phyloP scores from a whole-genome alignment of 2,888 invertebrate genomes.

The Microplitis deprimator region DNA sequence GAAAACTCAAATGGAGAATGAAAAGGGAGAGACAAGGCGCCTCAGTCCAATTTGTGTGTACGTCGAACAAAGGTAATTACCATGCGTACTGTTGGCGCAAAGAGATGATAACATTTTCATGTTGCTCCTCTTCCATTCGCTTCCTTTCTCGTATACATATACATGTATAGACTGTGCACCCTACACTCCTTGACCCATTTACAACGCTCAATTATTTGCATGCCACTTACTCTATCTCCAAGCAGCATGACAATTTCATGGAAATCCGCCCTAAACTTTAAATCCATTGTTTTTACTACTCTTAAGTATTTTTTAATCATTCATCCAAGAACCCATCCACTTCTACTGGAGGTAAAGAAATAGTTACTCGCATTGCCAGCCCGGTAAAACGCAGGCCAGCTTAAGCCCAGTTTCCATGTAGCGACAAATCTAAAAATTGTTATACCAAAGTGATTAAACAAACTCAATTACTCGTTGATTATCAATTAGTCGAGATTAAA shows the following conservation, averaged over 20 bases:
- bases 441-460: no score
- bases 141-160: conserved; percentile 3
- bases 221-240: conserved; percentile 21
- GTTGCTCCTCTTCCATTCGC: conserved; percentile 9
- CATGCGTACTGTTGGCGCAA: conserved; percentile 54
- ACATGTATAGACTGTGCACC: not conserved
- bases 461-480: no score
- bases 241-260: not conserved
- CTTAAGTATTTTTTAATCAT: no score
- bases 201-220: conserved; percentile 47
- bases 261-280: not conserved
- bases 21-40: conserved; percentile 44
- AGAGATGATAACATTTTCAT: conserved; percentile 32
- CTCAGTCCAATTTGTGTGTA: conserved; percentile 58
- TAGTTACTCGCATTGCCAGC: no score
- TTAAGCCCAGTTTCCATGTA: not conserved
- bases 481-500: no score
- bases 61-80: conserved; percentile 62
- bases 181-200: conserved; percentile 29
- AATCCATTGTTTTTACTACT: no score
- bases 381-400: not conserved
- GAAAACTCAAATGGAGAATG: conserved; percentile 37
- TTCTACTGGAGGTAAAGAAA: no score
- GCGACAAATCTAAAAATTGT: not conserved
- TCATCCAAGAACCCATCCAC: no score